Evolutionary conservation across 2,113 vertebrate genomes (phyloP).

Genomic region (Nibea coibor): DNA sequence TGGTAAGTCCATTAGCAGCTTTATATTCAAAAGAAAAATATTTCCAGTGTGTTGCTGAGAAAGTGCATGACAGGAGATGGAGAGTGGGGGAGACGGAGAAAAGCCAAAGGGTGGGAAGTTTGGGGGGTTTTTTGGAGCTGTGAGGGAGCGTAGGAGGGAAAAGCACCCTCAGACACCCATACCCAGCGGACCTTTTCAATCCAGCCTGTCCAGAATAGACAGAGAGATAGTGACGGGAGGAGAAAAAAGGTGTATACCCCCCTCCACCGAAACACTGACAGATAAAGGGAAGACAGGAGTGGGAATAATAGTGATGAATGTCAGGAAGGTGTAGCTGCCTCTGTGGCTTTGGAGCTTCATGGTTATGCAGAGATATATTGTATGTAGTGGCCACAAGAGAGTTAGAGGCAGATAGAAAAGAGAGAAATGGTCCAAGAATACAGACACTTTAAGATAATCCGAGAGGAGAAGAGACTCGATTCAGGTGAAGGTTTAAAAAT

Average conservation of each 20-base stretch:
- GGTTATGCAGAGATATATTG: slow-evolving; percentile 48
- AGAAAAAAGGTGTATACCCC: slow-evolving; percentile 46
- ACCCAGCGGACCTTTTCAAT: slow-evolving; percentile 64
- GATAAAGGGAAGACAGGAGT: slow-evolving; percentile 61
- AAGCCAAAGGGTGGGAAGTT: slow-evolving; percentile 20
- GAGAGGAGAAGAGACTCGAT: neutral
- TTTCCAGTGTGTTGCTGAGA: slow-evolving; percentile 3
- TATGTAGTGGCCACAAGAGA: slow-evolving; percentile 34
- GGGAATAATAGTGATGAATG: slow-evolving; percentile 77
- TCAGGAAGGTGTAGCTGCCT: slow-evolving; percentile 59
- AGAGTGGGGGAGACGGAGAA: neutral
- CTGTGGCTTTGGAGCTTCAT: slow-evolving; percentile 44
- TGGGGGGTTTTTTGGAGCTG: neutral
- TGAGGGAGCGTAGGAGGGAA: slow-evolving; percentile 3
- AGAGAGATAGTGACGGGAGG: slow-evolving; percentile 45
- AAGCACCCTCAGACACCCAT: slow-evolving; percentile 21
- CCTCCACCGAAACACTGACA: slow-evolving; percentile 56
- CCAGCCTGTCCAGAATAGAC: slow-evolving; percentile 52
- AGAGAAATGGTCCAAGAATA: neutral
- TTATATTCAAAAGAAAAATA: neutral
- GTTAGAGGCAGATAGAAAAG: neutral
- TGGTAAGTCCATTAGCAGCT: slow-evolving; percentile 17
- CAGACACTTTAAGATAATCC: slow-evolving; percentile 17
- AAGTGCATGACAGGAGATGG: neutral
- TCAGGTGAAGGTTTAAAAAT: slow-evolving; percentile 5